These are phyloP conservation scores for Progne subis DNA, from an alignment of 2,113 vertebrate species.

Conservation along the genomic window DNA sequence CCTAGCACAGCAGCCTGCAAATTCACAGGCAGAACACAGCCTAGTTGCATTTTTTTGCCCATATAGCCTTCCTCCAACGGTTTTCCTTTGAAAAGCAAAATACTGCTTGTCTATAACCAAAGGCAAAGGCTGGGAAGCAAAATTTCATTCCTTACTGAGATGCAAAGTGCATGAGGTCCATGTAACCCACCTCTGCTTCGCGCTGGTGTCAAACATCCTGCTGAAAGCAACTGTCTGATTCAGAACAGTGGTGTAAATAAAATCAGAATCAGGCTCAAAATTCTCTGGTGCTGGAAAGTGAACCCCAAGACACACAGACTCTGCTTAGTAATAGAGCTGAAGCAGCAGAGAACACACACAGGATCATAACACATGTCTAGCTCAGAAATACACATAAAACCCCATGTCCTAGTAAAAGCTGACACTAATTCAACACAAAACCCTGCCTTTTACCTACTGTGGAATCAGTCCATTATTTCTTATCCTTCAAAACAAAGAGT, in stretches of 20 bases:
- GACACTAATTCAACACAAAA: constrained; percentile 40
- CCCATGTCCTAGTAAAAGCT: constrained; percentile 19
- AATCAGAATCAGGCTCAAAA: background rate
- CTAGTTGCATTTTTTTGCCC: background rate
- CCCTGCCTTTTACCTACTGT: constrained; percentile 9
- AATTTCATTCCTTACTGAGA: constrained; percentile 6
- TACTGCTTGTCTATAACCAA: background rate
- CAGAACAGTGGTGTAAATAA: background rate
- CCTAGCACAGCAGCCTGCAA: constrained; percentile 33
- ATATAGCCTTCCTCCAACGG: background rate
- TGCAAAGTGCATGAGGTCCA: background rate
- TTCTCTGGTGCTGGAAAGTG: background rate
- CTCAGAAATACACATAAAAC: constrained; percentile 12
- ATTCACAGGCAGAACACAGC: constrained; percentile 1
- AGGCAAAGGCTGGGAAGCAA: constrained; percentile 20
- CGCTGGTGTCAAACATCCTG: background rate
- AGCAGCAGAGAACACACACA: background rate
- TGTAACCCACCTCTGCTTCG: background rate
- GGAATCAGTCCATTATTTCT: constrained; percentile 36
- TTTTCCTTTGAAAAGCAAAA: background rate
- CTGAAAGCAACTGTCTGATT: background rate
- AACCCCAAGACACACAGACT: background rate
- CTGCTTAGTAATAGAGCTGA: background rate
- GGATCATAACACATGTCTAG: constrained; percentile 4
- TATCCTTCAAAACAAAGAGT: constrained; percentile 39